These are phyloP conservation scores for human (Homo sapiens) DNA, from an alignment of 2,113 vertebrate species.

Conservation along the genomic window GRCh38 chr14:73237001-73237500, in stretches of 20 bases:
- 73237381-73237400: neutral
- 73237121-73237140: neutral
- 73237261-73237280: neutral
- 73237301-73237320: neutral
- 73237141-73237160: neutral
- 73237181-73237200: neutral
- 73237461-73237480: neutral
- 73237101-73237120: neutral
- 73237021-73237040: neutral
- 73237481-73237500: conserved; percentile 25
- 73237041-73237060: neutral
- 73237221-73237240: neutral
- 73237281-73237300: neutral
- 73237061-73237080: neutral
- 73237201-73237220: no score
- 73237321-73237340: neutral
- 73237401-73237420: neutral
- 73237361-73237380: neutral
- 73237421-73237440: neutral
- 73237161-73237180: neutral
- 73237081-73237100: neutral
- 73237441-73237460: neutral
- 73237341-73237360: neutral
- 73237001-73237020: neutral
- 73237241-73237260: neutral